These are phyloP conservation scores for Ellobius talpinus DNA, from an alignment of 2,113 vertebrate species.

Conservation along the genomic window DNA sequence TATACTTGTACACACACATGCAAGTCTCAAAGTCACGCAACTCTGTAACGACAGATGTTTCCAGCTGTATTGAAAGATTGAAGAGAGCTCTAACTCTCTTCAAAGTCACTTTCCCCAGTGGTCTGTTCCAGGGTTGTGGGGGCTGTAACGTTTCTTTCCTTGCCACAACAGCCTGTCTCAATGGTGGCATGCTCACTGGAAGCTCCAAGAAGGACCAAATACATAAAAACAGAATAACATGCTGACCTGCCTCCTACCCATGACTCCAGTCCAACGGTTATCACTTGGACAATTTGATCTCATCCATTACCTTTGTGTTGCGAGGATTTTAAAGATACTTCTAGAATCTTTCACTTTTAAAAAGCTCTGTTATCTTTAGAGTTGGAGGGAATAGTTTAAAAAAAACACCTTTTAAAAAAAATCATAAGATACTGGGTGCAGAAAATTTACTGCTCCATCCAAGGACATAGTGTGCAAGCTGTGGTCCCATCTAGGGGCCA, in stretches of 20 bases:
- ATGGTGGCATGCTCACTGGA: background rate
- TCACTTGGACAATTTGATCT: conserved; percentile 2
- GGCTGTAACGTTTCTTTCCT: background rate
- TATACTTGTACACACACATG: background rate
- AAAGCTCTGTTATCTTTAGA: background rate
- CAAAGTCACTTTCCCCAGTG: background rate
- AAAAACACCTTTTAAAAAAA: background rate
- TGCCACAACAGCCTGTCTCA: background rate
- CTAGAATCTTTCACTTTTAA: background rate
- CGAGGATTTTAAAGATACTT: conserved; percentile 24
- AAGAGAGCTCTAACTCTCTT: background rate
- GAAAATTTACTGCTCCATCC: background rate
- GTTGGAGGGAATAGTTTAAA: background rate
- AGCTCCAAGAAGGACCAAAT: background rate
- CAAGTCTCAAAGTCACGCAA: background rate
- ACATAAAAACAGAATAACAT: background rate
- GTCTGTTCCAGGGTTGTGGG: background rate
- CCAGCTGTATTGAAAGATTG: background rate
- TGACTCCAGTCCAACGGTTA: background rate
- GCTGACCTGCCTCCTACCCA: background rate
- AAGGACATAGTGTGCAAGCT: background rate
- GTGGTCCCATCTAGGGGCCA: background rate
- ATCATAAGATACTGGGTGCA: background rate
- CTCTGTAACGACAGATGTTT: background rate
- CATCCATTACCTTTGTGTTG: background rate